A percentile compares a stretch with the other conserved stretches of the same genome.
Evolutionary conservation across 2,888 invertebrate species (phyloP).

Genomic region (Iphiclides podalirius): DNA sequence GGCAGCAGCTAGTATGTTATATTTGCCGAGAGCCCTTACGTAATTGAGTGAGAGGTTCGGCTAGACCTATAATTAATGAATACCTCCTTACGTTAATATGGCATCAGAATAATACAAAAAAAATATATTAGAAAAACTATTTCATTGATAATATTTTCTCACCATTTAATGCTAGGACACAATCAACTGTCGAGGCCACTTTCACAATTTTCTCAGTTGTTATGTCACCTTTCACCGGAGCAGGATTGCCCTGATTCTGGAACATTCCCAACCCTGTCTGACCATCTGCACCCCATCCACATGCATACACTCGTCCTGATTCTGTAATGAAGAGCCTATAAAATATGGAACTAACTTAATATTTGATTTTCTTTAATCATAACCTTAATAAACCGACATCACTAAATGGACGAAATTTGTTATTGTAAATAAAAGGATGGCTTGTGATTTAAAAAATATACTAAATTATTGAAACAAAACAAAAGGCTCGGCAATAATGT

Average conservation of each 20-base stretch:
- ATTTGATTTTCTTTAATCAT: not conserved
- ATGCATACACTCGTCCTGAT: slow-evolving; percentile 90
- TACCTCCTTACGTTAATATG: too few relatives aligned
- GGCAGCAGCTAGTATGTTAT: too few relatives aligned
- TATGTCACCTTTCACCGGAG: slow-evolving; percentile 88
- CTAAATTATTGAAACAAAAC: too few relatives aligned
- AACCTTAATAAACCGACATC: too few relatives aligned
- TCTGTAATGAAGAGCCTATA: slow-evolving; percentile 87
- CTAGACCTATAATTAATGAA: too few relatives aligned
- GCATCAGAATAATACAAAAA: too few relatives aligned
- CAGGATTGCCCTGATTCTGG: slow-evolving; percentile 79
- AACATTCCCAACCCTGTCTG: slow-evolving; percentile 92
- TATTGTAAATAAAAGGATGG: too few relatives aligned
- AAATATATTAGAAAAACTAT: not conserved
- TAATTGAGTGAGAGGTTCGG: too few relatives aligned
- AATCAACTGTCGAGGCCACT: slow-evolving; percentile 90
- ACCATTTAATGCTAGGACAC: slow-evolving; percentile 93
- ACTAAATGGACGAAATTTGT: too few relatives aligned
- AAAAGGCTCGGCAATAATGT: too few relatives aligned
- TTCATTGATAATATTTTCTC: slow-evolving; percentile 19
- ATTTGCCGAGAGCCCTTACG: too few relatives aligned
- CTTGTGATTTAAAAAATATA: too few relatives aligned
- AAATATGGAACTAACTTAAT: not conserved
- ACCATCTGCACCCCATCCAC: slow-evolving; percentile 97
- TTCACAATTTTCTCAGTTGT: slow-evolving; percentile 89